Percentiles rank a stretch among this genome's conserved stretches.
These are phyloP conservation scores for Thaumetopoea pityocampa DNA, from an alignment of 1,140 invertebrate species.

Conservation along the genomic window DNA sequence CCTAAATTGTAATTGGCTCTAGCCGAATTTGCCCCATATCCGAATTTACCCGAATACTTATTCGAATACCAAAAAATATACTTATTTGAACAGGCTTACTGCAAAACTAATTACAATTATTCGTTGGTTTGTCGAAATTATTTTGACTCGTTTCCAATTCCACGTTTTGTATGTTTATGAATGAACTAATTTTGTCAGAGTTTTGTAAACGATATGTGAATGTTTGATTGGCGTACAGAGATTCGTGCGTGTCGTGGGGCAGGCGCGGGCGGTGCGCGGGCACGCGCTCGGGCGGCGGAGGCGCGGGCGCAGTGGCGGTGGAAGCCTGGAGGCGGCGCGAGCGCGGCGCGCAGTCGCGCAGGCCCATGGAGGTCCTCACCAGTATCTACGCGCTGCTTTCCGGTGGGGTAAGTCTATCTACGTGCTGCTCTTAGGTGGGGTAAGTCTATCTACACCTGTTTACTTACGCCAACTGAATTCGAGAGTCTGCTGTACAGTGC, in stretches of 20 bases:
- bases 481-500: too few species aligned
- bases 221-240: constrained; percentile 28
- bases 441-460: too few species aligned
- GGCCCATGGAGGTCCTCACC: constrained; percentile 74
- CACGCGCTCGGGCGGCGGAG: constrained; percentile 30
- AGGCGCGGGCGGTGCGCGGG: constrained; percentile 42
- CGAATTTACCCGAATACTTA: too few species aligned
- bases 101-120: too few species aligned
- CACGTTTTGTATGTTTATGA: constrained; percentile 25
- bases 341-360: constrained; percentile 52
- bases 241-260: constrained; percentile 55
- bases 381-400: constrained; percentile 71
- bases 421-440: too few species aligned
- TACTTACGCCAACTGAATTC: too few species aligned
- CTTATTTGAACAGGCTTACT: too few species aligned
- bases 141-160: too few species aligned
- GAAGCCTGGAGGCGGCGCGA: constrained; percentile 57
- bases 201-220: constrained; percentile 11
- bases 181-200: constrained; percentile 9
- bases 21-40: too few species aligned
- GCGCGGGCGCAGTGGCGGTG: constrained; percentile 33
- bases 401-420: constrained; percentile 51
- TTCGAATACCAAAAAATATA: too few species aligned
- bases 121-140: neutral
- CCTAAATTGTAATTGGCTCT: too few species aligned